Evolutionary conservation across 2,888 invertebrate species (phyloP).

Genomic region (Anarsia innoxiella): DNA sequence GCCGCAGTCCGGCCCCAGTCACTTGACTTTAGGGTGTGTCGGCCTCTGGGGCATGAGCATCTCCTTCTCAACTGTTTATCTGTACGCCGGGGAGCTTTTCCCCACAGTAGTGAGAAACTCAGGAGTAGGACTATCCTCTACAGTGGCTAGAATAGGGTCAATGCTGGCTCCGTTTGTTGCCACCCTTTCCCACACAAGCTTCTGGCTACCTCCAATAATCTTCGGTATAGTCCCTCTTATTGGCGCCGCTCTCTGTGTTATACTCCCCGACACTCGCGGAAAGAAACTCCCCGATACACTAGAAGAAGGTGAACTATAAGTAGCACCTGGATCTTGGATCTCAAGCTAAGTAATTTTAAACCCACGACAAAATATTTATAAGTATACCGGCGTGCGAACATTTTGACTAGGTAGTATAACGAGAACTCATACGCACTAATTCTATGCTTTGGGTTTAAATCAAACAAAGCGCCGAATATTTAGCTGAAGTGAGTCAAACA

Average conservation of each 20-base stretch:
- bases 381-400: too few relatives aligned
- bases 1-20: slow-evolving; percentile 57
- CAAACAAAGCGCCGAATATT: too few relatives aligned
- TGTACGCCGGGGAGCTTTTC: slow-evolving; percentile 91
- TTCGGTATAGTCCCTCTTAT: slow-evolving; percentile 82
- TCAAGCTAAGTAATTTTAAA: too few relatives aligned
- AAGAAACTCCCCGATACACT: slow-evolving; percentile 86
- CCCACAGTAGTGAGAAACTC: slow-evolving; percentile 92
- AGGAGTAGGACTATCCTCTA: slow-evolving; percentile 89
- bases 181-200: slow-evolving; percentile 70
- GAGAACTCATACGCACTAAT: too few relatives aligned
- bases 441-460: too few relatives aligned
- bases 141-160: slow-evolving; percentile 89
- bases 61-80: slow-evolving; percentile 89
- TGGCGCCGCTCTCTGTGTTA: slow-evolving; percentile 79
- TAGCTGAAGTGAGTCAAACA: too few relatives aligned
- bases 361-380: too few relatives aligned
- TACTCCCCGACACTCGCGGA: slow-evolving; percentile 86
- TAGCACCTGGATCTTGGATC: background rate
- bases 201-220: slow-evolving; percentile 81
- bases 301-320: slow-evolving; percentile 81
- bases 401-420: too few relatives aligned
- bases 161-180: slow-evolving; percentile 90
- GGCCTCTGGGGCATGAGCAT: slow-evolving; percentile 89
- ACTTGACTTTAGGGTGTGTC: slow-evolving; percentile 79